Conservation (phyloP, 2,113 vertebrate species). For the Asarcornis scutulata region DNA sequence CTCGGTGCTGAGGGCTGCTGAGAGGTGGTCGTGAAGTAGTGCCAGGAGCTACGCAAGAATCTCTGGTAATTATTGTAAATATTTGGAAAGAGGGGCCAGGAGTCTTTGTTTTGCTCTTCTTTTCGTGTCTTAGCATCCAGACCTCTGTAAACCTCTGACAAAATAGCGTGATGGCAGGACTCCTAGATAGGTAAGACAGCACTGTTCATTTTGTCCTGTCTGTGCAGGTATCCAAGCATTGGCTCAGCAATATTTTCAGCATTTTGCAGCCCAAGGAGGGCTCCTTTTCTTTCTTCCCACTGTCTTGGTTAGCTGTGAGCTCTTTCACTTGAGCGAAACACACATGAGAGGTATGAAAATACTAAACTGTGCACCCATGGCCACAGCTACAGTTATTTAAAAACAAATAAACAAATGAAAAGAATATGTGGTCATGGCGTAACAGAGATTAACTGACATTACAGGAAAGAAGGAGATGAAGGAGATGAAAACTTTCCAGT, state of each 20-base stretch:
- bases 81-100: not conserved
- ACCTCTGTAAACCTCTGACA: not conserved
- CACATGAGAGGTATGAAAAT: not conserved
- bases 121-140: not conserved
- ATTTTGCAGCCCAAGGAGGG: not conserved
- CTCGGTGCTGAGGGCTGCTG: not conserved
- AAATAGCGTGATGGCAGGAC: not conserved
- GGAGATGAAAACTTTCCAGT: not conserved
- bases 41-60: not conserved
- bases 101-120: no score
- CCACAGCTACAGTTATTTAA: not conserved
- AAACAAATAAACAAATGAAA: no score
- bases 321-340: not conserved
- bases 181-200: not conserved
- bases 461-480: not conserved
- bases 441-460: not conserved
- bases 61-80: not conserved
- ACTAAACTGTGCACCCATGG: not conserved
- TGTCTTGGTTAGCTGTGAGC: not conserved
- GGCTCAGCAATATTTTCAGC: not conserved
- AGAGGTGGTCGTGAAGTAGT: rapidly evolving
- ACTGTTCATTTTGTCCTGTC: not conserved
- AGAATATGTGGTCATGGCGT: not conserved
- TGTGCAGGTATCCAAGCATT: not conserved
- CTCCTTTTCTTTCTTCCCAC: not conserved